Conservation (phyloP, 2,797 vertebrate genomes). For the Galago senegalensis region DNA sequence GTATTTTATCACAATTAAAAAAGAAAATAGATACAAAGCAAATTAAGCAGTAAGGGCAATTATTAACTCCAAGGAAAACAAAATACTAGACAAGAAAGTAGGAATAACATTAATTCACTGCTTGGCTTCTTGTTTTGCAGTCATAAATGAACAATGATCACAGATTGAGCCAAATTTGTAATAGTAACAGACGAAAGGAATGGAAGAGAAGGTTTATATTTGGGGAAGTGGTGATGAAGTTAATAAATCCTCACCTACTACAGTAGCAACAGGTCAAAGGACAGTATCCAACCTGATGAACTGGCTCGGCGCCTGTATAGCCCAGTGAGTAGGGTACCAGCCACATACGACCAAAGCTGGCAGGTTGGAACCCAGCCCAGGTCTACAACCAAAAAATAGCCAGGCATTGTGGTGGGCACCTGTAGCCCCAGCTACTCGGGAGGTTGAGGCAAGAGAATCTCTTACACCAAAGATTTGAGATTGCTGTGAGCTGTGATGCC, state of each 20-base stretch:
- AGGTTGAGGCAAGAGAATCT: no score
- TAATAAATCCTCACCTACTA: background rate
- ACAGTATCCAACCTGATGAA: background rate
- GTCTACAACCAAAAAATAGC: no score
- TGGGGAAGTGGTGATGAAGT: background rate
- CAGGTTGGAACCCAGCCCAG: no score
- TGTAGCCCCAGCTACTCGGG: no score
- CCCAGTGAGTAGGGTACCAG: no score
- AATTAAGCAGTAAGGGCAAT: background rate
- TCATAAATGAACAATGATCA: slow-evolving; percentile 10
- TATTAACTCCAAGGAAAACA: slow-evolving; percentile 17
- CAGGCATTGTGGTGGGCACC: no score
- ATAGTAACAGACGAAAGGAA: background rate
- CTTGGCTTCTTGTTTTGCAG: background rate
- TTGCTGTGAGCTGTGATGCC: no score
- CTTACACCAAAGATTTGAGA: no score
- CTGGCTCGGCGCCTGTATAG: background rate
- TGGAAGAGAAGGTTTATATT: background rate
- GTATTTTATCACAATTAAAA: background rate
- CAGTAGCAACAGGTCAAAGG: background rate
- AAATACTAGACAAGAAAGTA: background rate
- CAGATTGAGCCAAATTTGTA: background rate
- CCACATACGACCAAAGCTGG: no score
- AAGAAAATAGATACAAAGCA: background rate
- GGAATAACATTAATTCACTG: background rate